These are phyloP conservation scores for Noctua fimbriata DNA, from an alignment of 2,888 invertebrate genomes.

Conservation along the genomic window DNA sequence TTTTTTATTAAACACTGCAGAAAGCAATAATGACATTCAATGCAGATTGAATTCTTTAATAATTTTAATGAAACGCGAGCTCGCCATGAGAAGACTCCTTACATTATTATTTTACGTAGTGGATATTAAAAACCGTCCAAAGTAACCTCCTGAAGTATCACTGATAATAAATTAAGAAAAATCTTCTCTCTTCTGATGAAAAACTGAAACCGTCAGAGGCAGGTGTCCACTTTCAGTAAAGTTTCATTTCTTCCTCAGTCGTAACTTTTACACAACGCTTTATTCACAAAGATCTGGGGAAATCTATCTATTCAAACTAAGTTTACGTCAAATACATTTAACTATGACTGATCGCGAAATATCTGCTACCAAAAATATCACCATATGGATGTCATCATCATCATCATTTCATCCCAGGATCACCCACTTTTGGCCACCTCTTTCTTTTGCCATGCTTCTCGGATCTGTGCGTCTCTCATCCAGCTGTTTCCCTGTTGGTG, in stretches of 20 bases:
- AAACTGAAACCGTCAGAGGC: constrained; percentile 39
- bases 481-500: too few species aligned
- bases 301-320: constrained; percentile 25
- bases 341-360: not conserved
- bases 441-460: too few species aligned
- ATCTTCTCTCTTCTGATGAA: constrained; percentile 24
- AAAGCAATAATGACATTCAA: constrained; percentile 11
- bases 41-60: constrained; percentile 19
- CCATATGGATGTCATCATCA: not conserved
- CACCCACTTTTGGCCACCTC: too few species aligned
- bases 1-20: constrained; percentile 17
- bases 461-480: too few species aligned
- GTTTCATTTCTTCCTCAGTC: constrained; percentile 38
- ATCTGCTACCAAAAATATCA: not conserved
- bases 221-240: constrained; percentile 50
- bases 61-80: constrained; percentile 17
- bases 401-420: not conserved
- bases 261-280: constrained; percentile 36
- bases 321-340: not conserved
- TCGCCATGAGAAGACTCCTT: not conserved
- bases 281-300: constrained; percentile 9
- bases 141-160: not conserved
- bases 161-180: constrained; percentile 44
- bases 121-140: constrained; percentile 15
- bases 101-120: constrained; percentile 2